phyloP scores from a whole-genome alignment of 2,888 invertebrate species.

The Drosophila infuscata region DNA sequence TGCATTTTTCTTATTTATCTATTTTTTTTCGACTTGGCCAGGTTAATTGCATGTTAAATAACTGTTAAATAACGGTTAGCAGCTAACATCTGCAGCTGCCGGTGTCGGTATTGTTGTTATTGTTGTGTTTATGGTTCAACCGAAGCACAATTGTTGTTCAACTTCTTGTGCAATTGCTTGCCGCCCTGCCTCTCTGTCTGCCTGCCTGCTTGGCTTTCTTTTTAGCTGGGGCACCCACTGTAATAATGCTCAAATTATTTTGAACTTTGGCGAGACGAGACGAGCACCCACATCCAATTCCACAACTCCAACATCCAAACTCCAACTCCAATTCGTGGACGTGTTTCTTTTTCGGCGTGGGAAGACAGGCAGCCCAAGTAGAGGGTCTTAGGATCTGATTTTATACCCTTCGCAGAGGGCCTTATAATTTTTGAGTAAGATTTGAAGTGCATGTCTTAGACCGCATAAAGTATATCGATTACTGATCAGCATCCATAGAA shows the following conservation, averaged over 20 bases:
- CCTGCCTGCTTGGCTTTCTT: conserved; percentile 20
- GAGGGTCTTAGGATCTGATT: conserved; percentile 3
- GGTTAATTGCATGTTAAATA: conserved; percentile 80
- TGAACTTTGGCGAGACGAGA: conserved; percentile 63
- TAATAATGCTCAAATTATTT: conserved; percentile 75
- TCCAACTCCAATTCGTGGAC: background rate
- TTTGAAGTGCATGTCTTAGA: background rate
- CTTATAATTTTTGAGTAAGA: background rate
- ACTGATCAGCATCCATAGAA: background rate
- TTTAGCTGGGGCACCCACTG: conserved; percentile 56
- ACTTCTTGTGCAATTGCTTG: conserved; percentile 68
- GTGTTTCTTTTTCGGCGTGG: conserved; percentile 45
- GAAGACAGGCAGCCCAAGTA: conserved; percentile 35
- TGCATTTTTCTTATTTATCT: conserved; percentile 55
- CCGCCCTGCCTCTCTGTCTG: background rate
- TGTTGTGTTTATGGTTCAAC: conserved; percentile 57
- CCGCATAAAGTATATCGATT: background rate
- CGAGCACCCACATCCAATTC: conserved; percentile 62
- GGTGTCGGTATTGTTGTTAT: conserved; percentile 8
- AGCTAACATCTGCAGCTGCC: conserved; percentile 50
- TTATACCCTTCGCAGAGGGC: background rate
- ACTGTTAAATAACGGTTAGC: conserved; percentile 76
- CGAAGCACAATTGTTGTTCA: conserved; percentile 54
- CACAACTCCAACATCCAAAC: background rate
- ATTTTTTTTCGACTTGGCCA: conserved; percentile 25